These are phyloP conservation scores for Caiman crocodilus DNA, from an alignment of 2,797 vertebrate species.

Conservation along the genomic window DNA sequence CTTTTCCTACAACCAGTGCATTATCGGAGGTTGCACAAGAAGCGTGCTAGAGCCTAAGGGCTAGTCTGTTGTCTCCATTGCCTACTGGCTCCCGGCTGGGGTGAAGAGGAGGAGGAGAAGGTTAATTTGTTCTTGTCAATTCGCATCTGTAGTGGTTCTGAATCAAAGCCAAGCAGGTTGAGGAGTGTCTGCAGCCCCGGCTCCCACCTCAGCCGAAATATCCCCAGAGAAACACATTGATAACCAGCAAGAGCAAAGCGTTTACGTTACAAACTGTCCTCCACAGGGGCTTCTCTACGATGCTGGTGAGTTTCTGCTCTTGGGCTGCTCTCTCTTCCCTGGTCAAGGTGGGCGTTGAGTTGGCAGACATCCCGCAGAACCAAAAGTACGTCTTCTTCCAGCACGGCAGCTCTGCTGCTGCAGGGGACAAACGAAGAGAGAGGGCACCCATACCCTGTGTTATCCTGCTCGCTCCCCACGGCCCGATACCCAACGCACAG, in stretches of 20 bases:
- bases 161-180: background rate
- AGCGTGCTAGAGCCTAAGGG: accelerated
- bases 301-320: constrained; percentile 83
- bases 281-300: constrained; percentile 89
- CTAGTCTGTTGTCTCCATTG: background rate
- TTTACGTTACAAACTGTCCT: constrained; percentile 87
- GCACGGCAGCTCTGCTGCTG: constrained; percentile 64
- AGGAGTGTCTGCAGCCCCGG: accelerated
- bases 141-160: background rate
- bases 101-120: background rate
- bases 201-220: constrained; percentile 84
- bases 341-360: constrained; percentile 58
- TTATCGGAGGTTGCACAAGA: background rate
- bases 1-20: constrained; percentile 26
- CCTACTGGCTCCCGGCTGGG: accelerated
- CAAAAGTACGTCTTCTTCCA: constrained; percentile 82
- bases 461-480: background rate
- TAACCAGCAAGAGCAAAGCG: constrained; percentile 86
- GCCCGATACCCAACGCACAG: background rate
- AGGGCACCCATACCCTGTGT: accelerated
- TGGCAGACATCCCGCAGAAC: constrained; percentile 86
- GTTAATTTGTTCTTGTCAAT: background rate
- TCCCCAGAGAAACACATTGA: constrained; percentile 93
- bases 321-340: constrained; percentile 77
- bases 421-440: accelerated